A percentile compares a stretch with the other conserved stretches of the same genome.
Conservation (phyloP, 2,113 vertebrate species). For the Pelvicachromis taeniatus region DNA sequence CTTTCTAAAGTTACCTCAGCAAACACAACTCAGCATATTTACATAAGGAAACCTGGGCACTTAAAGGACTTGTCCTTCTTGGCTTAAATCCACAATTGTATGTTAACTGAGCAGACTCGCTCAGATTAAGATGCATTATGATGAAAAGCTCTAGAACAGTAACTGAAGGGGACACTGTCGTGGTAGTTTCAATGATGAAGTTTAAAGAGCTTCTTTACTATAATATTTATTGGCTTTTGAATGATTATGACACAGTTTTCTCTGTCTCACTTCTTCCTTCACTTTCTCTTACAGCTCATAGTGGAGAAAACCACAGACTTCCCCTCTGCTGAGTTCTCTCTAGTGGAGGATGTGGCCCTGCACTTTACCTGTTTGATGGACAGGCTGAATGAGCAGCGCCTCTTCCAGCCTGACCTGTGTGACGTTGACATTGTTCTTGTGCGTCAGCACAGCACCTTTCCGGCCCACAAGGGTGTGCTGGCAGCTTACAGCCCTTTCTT, state of each 20-base stretch:
- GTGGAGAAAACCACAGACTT: conserved; percentile 94
- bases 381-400: conserved; percentile 91
- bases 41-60: neutral
- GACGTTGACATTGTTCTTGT: conserved; percentile 96
- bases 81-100: neutral
- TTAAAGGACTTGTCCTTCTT: neutral
- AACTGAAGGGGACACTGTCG: neutral
- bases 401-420: conserved; percentile 91
- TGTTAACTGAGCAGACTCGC: neutral
- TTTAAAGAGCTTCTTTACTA: neutral
- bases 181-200: neutral
- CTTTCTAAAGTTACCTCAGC: neutral
- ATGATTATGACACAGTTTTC: neutral
- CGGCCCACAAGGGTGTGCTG: conserved; percentile 90
- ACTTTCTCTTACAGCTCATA: conserved; percentile 79
- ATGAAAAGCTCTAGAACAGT: neutral
- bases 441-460: conserved; percentile 87
- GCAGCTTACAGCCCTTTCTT: conserved; percentile 94
- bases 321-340: conserved; percentile 88
- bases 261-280: neutral
- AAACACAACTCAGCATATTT: neutral
- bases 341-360: conserved; percentile 93
- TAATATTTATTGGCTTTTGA: neutral
- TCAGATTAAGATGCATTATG: neutral
- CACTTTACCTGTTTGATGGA: conserved; percentile 96